A percentile compares a stretch with the other conserved stretches of the same genome.
phyloP scores from a whole-genome alignment of 2,888 invertebrate genomes.

The Anorthoa munda region DNA sequence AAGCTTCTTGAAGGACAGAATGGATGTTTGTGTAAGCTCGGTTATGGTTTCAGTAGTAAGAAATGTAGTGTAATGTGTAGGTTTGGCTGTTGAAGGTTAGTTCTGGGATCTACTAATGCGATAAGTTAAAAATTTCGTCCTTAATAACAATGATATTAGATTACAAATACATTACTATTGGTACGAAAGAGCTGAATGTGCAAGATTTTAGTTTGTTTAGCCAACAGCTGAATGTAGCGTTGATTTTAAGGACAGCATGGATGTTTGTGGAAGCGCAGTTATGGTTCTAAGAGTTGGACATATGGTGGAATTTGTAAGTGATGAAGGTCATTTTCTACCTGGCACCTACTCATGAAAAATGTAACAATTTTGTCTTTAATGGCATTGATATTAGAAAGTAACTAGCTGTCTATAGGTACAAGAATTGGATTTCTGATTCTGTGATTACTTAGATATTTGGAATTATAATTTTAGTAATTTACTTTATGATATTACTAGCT shows the following conservation, averaged over 20 bases:
- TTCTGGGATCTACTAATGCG: too few species aligned
- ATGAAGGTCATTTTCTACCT: not conserved
- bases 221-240: slow-evolving; percentile 53
- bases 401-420: not conserved
- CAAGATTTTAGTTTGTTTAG: slow-evolving; percentile 52
- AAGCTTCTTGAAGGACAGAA: slow-evolving; percentile 24
- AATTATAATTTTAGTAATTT: too few species aligned
- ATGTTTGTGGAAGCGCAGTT: slow-evolving; percentile 20
- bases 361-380: not conserved
- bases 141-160: too few species aligned
- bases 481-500: too few species aligned
- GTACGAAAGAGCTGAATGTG: slow-evolving; percentile 45
- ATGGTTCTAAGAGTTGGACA: not conserved
- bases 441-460: too few species aligned
- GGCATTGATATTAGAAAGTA: not conserved
- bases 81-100: not conserved
- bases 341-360: too few species aligned
- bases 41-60: slow-evolving; percentile 6
- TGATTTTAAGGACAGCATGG: slow-evolving; percentile 40
- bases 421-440: not conserved
- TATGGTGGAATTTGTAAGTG: not conserved
- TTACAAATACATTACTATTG: too few species aligned
- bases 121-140: too few species aligned
- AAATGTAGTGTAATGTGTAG: not conserved
- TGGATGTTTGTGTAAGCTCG: slow-evolving; percentile 20